Evolutionary conservation across 2,888 invertebrate species (phyloP), one percentile per base, ranked within the genome.

Genomic region (Tenthredo notha): DNA sequence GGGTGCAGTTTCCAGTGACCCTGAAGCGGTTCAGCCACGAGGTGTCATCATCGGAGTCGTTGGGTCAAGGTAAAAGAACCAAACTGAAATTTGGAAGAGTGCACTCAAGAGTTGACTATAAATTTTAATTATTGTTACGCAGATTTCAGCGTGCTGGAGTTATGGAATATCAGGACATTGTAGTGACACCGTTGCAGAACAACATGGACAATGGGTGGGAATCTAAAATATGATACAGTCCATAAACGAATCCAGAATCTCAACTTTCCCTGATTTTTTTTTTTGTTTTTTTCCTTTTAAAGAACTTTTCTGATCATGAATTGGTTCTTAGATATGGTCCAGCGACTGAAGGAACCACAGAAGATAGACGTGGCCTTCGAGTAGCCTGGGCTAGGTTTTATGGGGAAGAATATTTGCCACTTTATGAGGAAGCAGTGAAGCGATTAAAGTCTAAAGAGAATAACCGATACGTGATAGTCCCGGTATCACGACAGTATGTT

Each of bases 81-180:
- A 89, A 86, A 47, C 78, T n/a, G 47, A 58, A 47, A 21, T 40
- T 61, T 9, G 6, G 7, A 61, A 58, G 2, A n/a, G n/a, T n/a
- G n/a, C n/a, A n/a, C n/a, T n/a, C n/a, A n/a, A n/a, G 6, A 37
- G 37, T 7, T 7, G 37, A 37, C 37, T 37, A 6, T 37, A 37
- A 37, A 7, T 0, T 37, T 7, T 40, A 9, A 50, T 40, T 84
- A 58, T 54, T 65, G 85, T 80, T 85, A 10, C 65, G 9, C 72
- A 93, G 96, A 58, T 94, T 96, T 87, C 92, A 94, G 87, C 94
- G 95, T 25, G 89, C 91, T 3, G 91, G 92, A 29, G 93, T 94
- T 0, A 96, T 96, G 96, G 96, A 96, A 85, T 95, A 94, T 89
- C 95, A 96, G 87, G 96, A 96, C 74, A 94, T 96, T 10, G 88